Percentiles rank a stretch among this genome's conserved stretches.
These are phyloP conservation scores for Rhodophaea formosa DNA, from an alignment of 2,888 invertebrate genomes.

Conservation along the genomic window DNA sequence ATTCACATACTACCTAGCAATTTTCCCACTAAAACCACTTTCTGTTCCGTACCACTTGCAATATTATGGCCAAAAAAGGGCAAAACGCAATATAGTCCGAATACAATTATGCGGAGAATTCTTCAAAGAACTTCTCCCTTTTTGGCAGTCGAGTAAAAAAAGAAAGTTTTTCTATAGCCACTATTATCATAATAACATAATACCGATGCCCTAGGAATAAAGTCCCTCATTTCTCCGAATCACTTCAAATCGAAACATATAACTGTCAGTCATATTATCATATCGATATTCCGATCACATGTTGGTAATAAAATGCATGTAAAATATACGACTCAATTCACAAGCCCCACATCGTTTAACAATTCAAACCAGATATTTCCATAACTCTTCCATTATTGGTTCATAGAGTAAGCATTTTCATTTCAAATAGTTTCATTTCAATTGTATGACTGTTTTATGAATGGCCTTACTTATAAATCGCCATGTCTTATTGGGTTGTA, in stretches of 20 bases:
- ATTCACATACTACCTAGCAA: too few relatives aligned
- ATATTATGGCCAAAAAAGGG: too few relatives aligned
- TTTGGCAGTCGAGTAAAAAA: too few relatives aligned
- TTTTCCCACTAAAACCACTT: too few relatives aligned
- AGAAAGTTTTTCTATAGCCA: too few relatives aligned
- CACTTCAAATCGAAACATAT: neutral
- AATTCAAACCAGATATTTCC: slow-evolving; percentile 3
- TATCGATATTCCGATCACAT: neutral
- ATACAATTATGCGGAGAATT: too few relatives aligned
- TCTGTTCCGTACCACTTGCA: too few relatives aligned
- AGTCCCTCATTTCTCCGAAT: neutral
- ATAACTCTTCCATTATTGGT: slow-evolving; percentile 14
- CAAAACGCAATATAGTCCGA: too few relatives aligned
- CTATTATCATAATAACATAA: too few relatives aligned
- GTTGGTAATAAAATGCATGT: neutral
- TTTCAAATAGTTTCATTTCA: neutral
- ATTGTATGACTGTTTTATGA: neutral
- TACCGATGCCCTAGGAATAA: neutral
- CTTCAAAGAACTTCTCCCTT: too few relatives aligned
- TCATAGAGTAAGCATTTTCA: neutral
- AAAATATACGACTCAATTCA: neutral
- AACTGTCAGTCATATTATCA: neutral
- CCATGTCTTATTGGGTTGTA: too few relatives aligned
- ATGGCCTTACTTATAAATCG: too few relatives aligned
- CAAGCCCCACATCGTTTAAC: neutral